These are phyloP conservation scores for Tautogolabrus adspersus DNA, from an alignment of 2,113 vertebrate species.

Conservation along the genomic window DNA sequence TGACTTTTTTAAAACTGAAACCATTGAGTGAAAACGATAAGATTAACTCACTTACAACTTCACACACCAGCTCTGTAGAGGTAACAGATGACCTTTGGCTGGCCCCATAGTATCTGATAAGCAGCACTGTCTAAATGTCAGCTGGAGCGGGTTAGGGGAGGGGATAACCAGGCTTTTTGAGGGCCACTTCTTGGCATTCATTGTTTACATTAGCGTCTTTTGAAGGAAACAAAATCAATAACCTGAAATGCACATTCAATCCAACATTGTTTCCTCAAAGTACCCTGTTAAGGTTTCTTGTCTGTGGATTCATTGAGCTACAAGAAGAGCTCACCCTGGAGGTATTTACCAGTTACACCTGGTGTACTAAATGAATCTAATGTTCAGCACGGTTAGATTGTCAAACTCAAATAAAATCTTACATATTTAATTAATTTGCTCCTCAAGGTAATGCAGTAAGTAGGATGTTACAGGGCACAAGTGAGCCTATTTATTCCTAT, in stretches of 20 bases:
- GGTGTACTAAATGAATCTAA: background rate
- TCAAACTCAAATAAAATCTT: too few species aligned
- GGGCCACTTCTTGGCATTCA: slow-evolving; percentile 8
- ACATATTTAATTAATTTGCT: too few species aligned
- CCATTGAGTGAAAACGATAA: too few species aligned
- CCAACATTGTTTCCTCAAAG: too few species aligned
- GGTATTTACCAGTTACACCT: background rate
- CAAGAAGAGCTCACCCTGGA: background rate
- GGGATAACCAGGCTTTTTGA: slow-evolving; percentile 19
- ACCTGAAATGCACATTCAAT: background rate
- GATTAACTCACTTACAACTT: background rate
- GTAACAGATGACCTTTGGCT: slow-evolving; percentile 46
- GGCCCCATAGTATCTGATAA: slow-evolving; percentile 25
- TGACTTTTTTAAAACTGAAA: background rate
- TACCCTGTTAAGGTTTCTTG: background rate
- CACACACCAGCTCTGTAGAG: background rate
- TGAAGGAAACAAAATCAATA: slow-evolving; percentile 17
- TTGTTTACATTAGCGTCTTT: slow-evolving; percentile 34
- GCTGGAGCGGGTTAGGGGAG: slow-evolving; percentile 17
- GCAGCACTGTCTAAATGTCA: slow-evolving; percentile 56
- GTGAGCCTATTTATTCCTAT: background rate
- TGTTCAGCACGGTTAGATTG: background rate
- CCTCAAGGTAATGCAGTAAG: background rate
- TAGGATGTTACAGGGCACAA: background rate
- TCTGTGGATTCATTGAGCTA: background rate